Evolutionary conservation across 2,888 invertebrate genomes (phyloP).

Genomic region (Amblyteles armatorius): DNA sequence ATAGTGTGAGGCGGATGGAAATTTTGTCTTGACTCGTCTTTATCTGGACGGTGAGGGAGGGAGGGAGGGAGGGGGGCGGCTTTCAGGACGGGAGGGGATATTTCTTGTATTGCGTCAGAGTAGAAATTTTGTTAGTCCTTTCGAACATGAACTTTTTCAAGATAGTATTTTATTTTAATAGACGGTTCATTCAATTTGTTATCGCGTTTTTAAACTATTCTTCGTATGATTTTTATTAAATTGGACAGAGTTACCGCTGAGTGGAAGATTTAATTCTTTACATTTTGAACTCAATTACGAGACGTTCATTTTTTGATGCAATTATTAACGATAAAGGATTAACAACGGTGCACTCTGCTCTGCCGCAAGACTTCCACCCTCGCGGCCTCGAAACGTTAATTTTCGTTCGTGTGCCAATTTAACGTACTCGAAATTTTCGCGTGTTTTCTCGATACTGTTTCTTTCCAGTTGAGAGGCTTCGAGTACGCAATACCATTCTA

Average conservation of each 20-base stretch:
- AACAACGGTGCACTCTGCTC: slow-evolving; percentile 20
- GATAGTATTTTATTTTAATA: background rate
- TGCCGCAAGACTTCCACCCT: background rate
- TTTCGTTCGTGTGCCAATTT: slow-evolving; percentile 29
- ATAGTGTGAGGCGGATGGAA: slow-evolving; percentile 16
- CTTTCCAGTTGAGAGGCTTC: slow-evolving; percentile 60
- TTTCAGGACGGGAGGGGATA: background rate
- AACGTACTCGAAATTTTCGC: slow-evolving; percentile 8
- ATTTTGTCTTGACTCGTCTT: background rate
- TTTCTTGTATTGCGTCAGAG: background rate
- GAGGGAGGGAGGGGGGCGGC: background rate
- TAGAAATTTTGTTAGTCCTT: background rate
- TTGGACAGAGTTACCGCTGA: background rate
- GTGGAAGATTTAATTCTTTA: background rate
- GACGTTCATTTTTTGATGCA: background rate
- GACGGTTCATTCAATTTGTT: background rate
- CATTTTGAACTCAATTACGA: background rate
- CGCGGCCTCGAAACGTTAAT: slow-evolving; percentile 9
- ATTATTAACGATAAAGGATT: slow-evolving; percentile 10
- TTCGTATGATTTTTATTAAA: background rate
- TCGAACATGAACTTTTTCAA: background rate
- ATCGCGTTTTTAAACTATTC: background rate
- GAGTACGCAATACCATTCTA: slow-evolving; percentile 59
- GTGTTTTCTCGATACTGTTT: slow-evolving; percentile 36
- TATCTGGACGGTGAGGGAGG: background rate